phyloP scores from a whole-genome alignment of 2,113 vertebrate genomes.

The Hydrochoerus hydrochaeris region DNA sequence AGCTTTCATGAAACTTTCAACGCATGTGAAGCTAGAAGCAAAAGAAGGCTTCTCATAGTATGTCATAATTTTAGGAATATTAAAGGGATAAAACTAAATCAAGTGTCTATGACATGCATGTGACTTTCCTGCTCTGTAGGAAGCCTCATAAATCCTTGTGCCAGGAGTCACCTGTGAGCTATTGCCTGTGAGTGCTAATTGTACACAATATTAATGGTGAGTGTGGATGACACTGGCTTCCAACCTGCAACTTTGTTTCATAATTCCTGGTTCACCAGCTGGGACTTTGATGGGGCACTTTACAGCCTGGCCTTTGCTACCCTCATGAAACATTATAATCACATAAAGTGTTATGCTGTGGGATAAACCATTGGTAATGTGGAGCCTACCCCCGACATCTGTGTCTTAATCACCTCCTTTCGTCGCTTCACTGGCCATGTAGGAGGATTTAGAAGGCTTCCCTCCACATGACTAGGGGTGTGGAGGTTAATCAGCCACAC shows the following conservation, averaged over 20 bases:
- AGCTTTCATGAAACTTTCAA: constrained; percentile 18
- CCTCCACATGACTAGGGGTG: constrained; percentile 58
- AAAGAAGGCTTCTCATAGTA: neutral
- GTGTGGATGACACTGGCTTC: constrained; percentile 64
- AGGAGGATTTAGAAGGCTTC: constrained; percentile 66
- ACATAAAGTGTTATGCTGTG: constrained; percentile 74
- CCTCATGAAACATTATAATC: constrained; percentile 81
- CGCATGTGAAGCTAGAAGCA: neutral
- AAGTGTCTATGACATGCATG: neutral
- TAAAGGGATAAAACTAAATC: neutral
- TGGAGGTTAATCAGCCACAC: constrained; percentile 58
- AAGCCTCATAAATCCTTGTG: constrained; percentile 33
- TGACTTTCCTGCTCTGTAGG: neutral
- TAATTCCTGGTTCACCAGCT: constrained; percentile 78
- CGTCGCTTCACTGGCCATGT: constrained; percentile 46
- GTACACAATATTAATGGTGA: constrained; percentile 59
- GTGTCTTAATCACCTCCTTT: constrained; percentile 59
- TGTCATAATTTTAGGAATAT: constrained; percentile 21
- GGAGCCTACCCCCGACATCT: constrained; percentile 74
- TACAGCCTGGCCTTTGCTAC: constrained; percentile 71
- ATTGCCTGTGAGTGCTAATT: constrained; percentile 57
- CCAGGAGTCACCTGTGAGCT: constrained; percentile 39
- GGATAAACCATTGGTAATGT: constrained; percentile 72
- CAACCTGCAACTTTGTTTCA: constrained; percentile 66
- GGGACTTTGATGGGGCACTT: constrained; percentile 77